These are phyloP conservation scores for Rhopalosiphum padi DNA, from an alignment of 1,140 invertebrate species.

Conservation along the genomic window DNA sequence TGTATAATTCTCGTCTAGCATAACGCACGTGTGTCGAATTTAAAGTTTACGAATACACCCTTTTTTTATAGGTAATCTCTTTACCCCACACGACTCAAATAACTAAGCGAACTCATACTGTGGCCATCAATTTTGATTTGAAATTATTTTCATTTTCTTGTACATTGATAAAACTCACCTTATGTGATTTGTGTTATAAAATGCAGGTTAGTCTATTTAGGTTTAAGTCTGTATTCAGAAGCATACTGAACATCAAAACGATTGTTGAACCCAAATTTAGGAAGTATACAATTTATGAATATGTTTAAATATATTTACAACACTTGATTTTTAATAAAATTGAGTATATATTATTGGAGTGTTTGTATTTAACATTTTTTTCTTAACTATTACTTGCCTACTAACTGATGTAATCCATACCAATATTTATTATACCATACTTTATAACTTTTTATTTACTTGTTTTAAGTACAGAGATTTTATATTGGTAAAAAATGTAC, in stretches of 20 bases:
- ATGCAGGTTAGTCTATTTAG: not conserved
- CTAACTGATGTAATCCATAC: not conserved
- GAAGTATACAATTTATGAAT: not conserved
- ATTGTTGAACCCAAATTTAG: not conserved
- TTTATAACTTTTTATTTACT: not conserved
- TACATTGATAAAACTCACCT: conserved; percentile 11
- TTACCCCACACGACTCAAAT: conserved; percentile 30
- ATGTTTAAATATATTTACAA: not conserved
- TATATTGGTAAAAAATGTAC: not conserved
- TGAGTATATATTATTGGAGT: too few species aligned
- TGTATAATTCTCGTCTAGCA: conserved; percentile 56
- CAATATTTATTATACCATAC: not conserved
- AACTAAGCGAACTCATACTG: conserved; percentile 27
- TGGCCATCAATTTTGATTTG: conserved; percentile 5
- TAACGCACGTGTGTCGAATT: conserved; percentile 52
- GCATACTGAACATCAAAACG: not conserved
- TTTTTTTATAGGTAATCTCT: conserved; percentile 16
- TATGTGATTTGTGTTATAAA: conserved; percentile 12
- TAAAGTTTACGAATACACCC: not conserved
- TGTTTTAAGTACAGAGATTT: not conserved
- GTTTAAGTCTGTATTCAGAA: not conserved
- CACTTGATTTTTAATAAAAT: too few species aligned
- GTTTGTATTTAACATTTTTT: not conserved
- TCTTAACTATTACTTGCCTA: not conserved
- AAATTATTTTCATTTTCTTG: conserved; percentile 6